Conservation (phyloP, 2,797 vertebrate species). For the Enteromius trimaculatus region DNA sequence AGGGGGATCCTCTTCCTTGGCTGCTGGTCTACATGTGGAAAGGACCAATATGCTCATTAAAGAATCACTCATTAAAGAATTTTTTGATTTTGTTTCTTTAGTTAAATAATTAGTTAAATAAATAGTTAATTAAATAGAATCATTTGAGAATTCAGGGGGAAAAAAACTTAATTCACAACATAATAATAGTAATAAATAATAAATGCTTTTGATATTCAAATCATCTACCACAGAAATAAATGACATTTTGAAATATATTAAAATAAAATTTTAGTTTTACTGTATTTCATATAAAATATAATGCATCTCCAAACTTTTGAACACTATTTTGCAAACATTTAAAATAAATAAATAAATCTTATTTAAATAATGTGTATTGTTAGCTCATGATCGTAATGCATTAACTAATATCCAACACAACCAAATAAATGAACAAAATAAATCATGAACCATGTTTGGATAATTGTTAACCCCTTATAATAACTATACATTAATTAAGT, state of each 20-base stretch:
- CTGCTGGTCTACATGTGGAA: slow-evolving; percentile 9
- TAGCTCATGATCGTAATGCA: not conserved
- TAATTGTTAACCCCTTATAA: not conserved
- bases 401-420: not conserved
- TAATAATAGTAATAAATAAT: not conserved
- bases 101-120: too few relatives aligned
- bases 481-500: not conserved
- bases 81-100: not conserved
- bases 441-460: not conserved
- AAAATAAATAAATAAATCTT: not conserved
- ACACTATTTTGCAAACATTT: not conserved
- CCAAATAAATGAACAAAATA: not conserved
- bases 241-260: not conserved
- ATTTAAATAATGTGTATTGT: not conserved
- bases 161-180: not conserved
- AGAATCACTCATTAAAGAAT: not conserved
- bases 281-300: not conserved
- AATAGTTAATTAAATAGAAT: not conserved
- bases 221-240: not conserved
- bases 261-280: not conserved
- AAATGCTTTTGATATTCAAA: not conserved
- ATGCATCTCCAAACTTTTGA: not conserved
- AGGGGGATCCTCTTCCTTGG: slow-evolving; percentile 25
- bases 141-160: not conserved
- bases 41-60: slow-evolving; percentile 3